Conservation (phyloP, 2,113 vertebrate species). For the Gallinago jamesoni region DNA sequence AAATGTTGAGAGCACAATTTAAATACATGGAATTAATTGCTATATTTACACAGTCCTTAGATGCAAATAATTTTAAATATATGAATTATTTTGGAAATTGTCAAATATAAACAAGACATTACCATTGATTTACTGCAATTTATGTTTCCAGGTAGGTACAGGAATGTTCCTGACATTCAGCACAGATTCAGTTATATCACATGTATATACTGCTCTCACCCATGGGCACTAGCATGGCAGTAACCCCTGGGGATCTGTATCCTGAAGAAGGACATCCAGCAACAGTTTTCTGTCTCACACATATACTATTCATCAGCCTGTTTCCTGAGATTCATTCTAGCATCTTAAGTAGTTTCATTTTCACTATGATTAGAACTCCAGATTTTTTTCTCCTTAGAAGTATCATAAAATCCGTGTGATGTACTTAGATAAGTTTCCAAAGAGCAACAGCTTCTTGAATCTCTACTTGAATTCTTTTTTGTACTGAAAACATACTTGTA, state of each 20-base stretch:
- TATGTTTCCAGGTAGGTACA: not conserved
- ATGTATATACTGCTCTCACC: not conserved
- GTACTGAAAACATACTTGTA: not conserved
- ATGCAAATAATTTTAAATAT: not conserved
- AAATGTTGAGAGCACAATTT: not conserved
- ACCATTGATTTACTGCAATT: not conserved
- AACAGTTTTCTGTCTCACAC: not conserved
- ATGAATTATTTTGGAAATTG: not conserved
- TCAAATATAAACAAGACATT: not conserved
- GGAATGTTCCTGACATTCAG: not conserved
- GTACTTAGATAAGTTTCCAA: not conserved
- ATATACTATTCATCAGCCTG: fast-evolving
- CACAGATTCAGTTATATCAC: not conserved
- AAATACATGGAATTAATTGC: not conserved
- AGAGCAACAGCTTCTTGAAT: not conserved
- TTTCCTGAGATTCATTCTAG: not conserved
- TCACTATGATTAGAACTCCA: not conserved
- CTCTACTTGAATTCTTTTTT: not conserved
- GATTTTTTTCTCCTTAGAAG: not conserved
- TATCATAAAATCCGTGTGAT: not conserved
- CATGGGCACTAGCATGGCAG: not conserved
- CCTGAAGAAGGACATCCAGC: not conserved
- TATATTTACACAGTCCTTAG: not conserved
- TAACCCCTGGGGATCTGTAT: not conserved
- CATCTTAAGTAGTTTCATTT: not conserved